phyloP scores from a whole-genome alignment of 2,797 vertebrate species.

The Myiotriccus ornatus region DNA sequence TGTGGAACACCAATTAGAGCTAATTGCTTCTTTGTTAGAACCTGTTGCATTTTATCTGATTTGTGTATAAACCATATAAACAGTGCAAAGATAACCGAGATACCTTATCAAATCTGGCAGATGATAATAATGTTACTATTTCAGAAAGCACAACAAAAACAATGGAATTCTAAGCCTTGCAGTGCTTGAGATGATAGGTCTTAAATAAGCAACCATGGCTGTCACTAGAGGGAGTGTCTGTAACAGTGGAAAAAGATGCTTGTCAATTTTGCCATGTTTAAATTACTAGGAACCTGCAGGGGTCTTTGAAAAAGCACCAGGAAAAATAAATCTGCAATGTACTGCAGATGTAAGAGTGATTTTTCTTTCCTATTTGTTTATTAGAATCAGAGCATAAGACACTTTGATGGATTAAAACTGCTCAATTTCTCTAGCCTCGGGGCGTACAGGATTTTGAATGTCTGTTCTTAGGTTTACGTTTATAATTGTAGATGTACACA shows the following conservation, averaged over 20 bases:
- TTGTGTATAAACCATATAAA: neutral
- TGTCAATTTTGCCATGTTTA: neutral
- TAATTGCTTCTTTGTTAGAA: conserved; percentile 9
- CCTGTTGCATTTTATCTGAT: neutral
- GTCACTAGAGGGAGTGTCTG: conserved; percentile 18
- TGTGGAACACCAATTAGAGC: neutral
- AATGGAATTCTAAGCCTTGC: neutral
- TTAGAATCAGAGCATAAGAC: neutral
- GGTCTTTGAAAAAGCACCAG: neutral
- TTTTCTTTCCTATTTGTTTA: neutral
- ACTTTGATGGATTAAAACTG: neutral
- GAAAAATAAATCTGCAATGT: neutral
- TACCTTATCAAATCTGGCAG: neutral
- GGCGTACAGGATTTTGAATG: neutral
- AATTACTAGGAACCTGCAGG: neutral
- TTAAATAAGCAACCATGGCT: neutral
- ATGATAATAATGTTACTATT: neutral
- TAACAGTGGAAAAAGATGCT: neutral
- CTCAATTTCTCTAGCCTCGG: neutral
- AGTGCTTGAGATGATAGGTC: neutral
- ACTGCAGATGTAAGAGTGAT: neutral
- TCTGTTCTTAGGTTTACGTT: neutral
- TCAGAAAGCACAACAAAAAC: neutral
- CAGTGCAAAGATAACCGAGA: neutral
- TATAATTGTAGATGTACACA: neutral